Conservation (phyloP, 1,140 invertebrate genomes). For the Wiebesia pumilae region DNA sequence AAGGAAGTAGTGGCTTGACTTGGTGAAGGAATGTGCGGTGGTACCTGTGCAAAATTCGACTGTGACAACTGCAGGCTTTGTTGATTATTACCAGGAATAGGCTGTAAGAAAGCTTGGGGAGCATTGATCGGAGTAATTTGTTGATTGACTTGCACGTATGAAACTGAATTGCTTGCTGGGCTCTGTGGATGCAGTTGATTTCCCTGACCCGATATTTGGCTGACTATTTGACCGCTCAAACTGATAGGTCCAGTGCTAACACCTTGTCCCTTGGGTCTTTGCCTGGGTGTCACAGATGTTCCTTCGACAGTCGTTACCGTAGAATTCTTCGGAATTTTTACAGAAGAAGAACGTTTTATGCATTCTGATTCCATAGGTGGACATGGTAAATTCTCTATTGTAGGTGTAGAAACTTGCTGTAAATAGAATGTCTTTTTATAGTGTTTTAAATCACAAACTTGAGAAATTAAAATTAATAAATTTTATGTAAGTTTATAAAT, state of each 20-base stretch:
- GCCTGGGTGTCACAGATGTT: constrained; percentile 89
- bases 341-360: constrained; percentile 77
- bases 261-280: constrained; percentile 84
- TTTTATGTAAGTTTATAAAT: too few relatives aligned
- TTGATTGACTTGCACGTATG: constrained; percentile 65
- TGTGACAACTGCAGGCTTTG: constrained; percentile 56
- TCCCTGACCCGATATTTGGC: constrained; percentile 72
- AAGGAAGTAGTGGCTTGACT: constrained; percentile 64
- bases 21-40: constrained; percentile 67
- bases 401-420: constrained; percentile 81
- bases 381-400: constrained; percentile 79
- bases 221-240: constrained; percentile 71
- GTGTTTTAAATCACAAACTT: too few relatives aligned
- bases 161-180: constrained; percentile 60
- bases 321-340: constrained; percentile 75
- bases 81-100: constrained; percentile 57
- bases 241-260: constrained; percentile 71
- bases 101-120: constrained; percentile 58
- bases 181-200: constrained; percentile 63
- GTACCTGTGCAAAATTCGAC: constrained; percentile 62
- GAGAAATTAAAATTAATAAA: too few relatives aligned
- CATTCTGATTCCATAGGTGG: constrained; percentile 81
- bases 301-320: constrained; percentile 78
- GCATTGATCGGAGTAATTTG: constrained; percentile 63
- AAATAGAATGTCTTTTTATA: constrained; percentile 49